Base-by-base conservation (phyloP, 2,797 vertebrate genomes). In the Falco naumanni region DNA sequence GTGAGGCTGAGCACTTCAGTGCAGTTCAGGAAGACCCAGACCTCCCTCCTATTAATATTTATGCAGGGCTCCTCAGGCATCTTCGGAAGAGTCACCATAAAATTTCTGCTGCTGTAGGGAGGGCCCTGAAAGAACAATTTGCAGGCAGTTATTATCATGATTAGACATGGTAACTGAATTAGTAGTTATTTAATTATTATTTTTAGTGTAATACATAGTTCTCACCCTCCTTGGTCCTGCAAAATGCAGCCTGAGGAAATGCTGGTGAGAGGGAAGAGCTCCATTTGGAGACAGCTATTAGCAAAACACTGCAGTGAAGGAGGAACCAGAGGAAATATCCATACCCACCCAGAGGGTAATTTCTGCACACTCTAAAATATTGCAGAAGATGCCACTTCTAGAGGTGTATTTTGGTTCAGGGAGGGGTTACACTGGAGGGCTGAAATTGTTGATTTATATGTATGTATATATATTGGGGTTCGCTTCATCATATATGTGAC, bases 131-230 rank as follows among this genome's bases (percentile, higher is more conserved):
- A 86, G 64, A 89, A 94, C 26, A 71, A 85, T 85, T 87, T 87
- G 20, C 72, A 87, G 51, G 33, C 34, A 70, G 74, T 84, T 80
- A 87, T 83, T 26, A 1, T 60, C 51, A 43, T 89, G 94, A 89
- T 92, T 95, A 93, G 50, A 54, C 41, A 85, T 88, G 45, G 65
- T 31, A 91, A 92, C 83, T 92, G 84, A 89, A 96, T 94, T 85
- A 86, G 75, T 53, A 79, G 57, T 74, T 95, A 85, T 92, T 96
- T 92, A 39, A 89, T 89, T 93, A 92, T 95, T 95, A 87, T 91
- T 95, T 93, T 80, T 89, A 87, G 56, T 81, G 76, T 45, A 80
- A 80, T 85, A 90, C 89, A 94, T 93, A 90, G 20, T 87, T 79
- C 79, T 93, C 66, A 34, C 31, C 65, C 82, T 96, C 64, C 31